Evolutionary conservation across 1,140 invertebrate species (phyloP), one percentile per base, ranked within the genome.

Genomic region (Pseudomyrmex sp.): DNA sequence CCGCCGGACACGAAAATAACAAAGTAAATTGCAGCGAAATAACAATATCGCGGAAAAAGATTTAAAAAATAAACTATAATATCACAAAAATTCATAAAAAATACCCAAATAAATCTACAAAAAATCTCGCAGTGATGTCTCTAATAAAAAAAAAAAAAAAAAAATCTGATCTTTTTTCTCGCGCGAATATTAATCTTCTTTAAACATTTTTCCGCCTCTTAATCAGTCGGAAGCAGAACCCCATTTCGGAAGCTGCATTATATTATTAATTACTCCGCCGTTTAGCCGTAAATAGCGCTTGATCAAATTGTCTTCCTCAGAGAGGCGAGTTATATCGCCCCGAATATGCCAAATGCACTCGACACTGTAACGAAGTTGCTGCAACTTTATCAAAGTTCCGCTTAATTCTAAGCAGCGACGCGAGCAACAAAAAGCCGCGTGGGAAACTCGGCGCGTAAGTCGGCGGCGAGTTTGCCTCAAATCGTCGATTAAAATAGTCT

Each of bases 361-460:
- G 76, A 70, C 76, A 66, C 56, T 70, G 66, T 80, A 80, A 80
- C 76, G 76, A 80, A 80, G 76, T 80, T 80, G 54, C 66, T 59
- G 76, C 76, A 80, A 80, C 76, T 80, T 80, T 80, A 80, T 80
- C 76, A 80, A 80, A 80, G 76, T 80, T 80, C 76, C 59, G 76
- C 76, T 80, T 80, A 80, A 80, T 80, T 80, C 76, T 80, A 80
- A 80, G 76, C 76, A 80, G 66, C 76, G 76, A 80, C 76, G 76
- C 76, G 76, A 80, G 76, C 76, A 80, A 80, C 76, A 80, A 80
- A 80, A 80, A 80, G 76, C 76, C 66, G 56, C 76, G 65, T 58
- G 76, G 62, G 76, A 80, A 80, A 80, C 76, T 80, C 63, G 76
- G 66, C 76, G 65, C 76, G 76, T 72, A 80, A 80, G 76, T 72